Evolutionary conservation across 2,113 vertebrate species (phyloP), one percentile per base, ranked within the genome.

Genomic region (Leucosticte australis): DNA sequence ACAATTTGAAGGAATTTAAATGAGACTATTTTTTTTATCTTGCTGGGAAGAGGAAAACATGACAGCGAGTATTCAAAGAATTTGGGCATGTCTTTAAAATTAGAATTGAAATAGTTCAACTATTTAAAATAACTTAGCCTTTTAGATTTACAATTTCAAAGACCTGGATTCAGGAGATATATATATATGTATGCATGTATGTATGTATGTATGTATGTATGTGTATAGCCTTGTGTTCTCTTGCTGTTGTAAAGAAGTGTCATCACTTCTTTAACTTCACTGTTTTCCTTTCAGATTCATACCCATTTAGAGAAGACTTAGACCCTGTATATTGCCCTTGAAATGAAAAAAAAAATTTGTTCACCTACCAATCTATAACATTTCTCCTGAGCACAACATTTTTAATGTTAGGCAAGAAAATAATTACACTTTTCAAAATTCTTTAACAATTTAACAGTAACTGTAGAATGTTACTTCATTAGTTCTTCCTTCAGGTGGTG

Each of bases 281-380:
- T 65, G 13, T 20, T 15, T 70, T 84, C 19, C 31, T 91, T 89
- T 60, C 57, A 59, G 5, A 64, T 62, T 59, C 2, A 0, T 59
- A 39, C 4, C 24, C 44, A 7, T 55, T 59, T 69, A 67, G 24
- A 46, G 28, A 50, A 35, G 31, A 53, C 11, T 57, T 27, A 41
- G 19, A 41, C 4, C 0, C 4, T 6, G 2, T 28, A 39, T 46
- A 30, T 19, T 8, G 5, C 2, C 11, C 17, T 64, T 39, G 14
- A n/a, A 24, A 53, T 7, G 23, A n/a, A 79, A 83, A 70, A 83
- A 70, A 0, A 59, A 20, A n/a, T 16, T 70, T 82, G 6, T 55
- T 84, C 23, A 27, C 2, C 2, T 49, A 42, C 11, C 20, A 37
- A 8, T n/a, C 9, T 55, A 9, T 11, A 57, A 19, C 2, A 21